Evolutionary conservation across 2,797 vertebrate genomes (phyloP), one percentile per base, ranked within the genome.

Genomic region (Erethizon dorsatum): DNA sequence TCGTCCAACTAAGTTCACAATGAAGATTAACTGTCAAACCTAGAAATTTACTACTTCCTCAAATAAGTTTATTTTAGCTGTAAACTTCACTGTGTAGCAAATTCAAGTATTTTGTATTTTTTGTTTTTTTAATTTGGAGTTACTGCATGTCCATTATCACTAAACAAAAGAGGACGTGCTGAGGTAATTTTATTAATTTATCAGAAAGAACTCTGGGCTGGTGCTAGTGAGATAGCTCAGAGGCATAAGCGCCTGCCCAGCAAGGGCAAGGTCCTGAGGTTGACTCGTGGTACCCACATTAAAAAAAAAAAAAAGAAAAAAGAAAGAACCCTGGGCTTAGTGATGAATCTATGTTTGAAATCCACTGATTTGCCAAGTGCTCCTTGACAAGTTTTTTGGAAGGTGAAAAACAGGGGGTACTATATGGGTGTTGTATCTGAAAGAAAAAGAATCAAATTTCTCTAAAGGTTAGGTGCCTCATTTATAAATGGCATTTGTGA

Each of bases 401-500:
- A 95, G 56, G 14, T 91, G 41, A 92, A 22, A 78, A 69, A 63
- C 31, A 1, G 41, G 1, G 45, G 20, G 28, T 79, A 75, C 20
- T 33, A 26, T 82, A 63, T 1, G 11, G 18, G 15, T 54, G 91
- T 67, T 77, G 28, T 45, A 73, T 82, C 65, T 20, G 33, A 65
- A 92, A 80, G 31, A 15, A 24, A 13, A 89, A 45, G 18, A 57
- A 65, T 78, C 15, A 18, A 93, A 90, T 88, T 94, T 73, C 4
- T 26, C 18, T 63, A 87, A 41, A 7, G 28, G 9, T 85, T n/a
- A 61, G 5, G 14, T 86, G 77, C 14, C 41, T 90, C 83, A 52
- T 82, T 90, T 96, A 28, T 45, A 95, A 88, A 63, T 57, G 26
- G 8, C 50, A 91, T 83, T 84, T 71, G 33, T 84, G 41, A 87